These are phyloP conservation scores for Heliconius melpomene DNA, from an alignment of 1,140 invertebrate species.

Conservation along the genomic window DNA sequence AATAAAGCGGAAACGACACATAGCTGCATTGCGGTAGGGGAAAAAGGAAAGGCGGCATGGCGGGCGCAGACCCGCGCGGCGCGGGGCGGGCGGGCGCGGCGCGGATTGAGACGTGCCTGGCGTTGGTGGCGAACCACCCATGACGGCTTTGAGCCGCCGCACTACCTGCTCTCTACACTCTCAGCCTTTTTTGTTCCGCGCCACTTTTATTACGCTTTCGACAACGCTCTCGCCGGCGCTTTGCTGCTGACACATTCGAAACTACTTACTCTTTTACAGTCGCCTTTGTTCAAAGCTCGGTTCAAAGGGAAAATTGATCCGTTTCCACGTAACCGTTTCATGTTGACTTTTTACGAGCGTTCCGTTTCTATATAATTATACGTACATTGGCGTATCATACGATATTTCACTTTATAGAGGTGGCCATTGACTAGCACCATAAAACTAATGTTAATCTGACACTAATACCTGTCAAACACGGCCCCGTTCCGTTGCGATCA, in stretches of 20 bases:
- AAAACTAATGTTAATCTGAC: constrained; percentile 78
- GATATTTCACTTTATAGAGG: constrained; percentile 67
- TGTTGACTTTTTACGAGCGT: constrained; percentile 56
- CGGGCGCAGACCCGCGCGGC: constrained; percentile 59
- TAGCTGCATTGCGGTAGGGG: constrained; percentile 81
- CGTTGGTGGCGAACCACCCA: constrained; percentile 84
- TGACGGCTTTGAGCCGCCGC: constrained; percentile 85
- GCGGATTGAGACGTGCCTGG: constrained; percentile 77
- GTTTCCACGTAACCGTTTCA: constrained; percentile 67
- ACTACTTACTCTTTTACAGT: constrained; percentile 76
- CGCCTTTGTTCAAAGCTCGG: constrained; percentile 64
- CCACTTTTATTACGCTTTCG: constrained; percentile 77
- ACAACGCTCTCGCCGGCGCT: constrained; percentile 66
- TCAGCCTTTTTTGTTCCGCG: constrained; percentile 68
- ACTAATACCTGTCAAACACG: constrained; percentile 79
- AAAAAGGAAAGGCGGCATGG: constrained; percentile 80
- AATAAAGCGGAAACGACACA: constrained; percentile 81
- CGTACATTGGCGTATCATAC: constrained; percentile 30
- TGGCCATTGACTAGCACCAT: constrained; percentile 50
- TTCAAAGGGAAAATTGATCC: constrained; percentile 75
- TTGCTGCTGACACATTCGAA: constrained; percentile 73
- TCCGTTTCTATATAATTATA: constrained; percentile 36
- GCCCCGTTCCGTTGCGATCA: constrained; percentile 70
- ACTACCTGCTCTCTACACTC: constrained; percentile 64
- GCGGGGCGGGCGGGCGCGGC: constrained; percentile 66